phyloP scores from a whole-genome alignment of 2,113 vertebrate genomes.

The Todiramphus saurophagus region DNA sequence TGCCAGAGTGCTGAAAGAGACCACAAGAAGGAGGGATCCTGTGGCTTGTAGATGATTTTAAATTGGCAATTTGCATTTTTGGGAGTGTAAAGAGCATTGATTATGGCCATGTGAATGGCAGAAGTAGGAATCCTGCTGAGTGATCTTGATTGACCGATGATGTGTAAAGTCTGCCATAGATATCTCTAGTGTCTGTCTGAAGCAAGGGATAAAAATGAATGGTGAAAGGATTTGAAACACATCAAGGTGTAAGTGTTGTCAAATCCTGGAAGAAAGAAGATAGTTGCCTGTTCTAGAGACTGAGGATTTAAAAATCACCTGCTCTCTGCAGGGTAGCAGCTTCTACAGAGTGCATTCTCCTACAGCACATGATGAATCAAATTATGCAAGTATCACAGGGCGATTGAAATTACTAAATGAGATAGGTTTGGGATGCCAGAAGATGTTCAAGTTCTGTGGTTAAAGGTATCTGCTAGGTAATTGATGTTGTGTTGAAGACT shows the following conservation, averaged over 20 bases:
- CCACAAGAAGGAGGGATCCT: not conserved
- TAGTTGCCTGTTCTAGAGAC: not conserved
- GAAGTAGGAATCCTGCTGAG: not conserved
- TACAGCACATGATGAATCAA: not conserved
- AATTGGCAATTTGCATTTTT: conserved; percentile 1
- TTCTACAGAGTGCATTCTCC: not conserved
- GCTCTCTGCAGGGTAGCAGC: not conserved
- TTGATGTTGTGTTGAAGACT: not conserved
- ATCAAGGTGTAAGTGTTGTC: not conserved
- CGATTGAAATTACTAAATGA: not conserved
- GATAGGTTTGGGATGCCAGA: not conserved
- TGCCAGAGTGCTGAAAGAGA: conserved; percentile 10
- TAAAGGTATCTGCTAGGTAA: not conserved
- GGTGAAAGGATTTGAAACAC: not conserved
- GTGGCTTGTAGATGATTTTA: not conserved
- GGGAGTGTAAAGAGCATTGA: not conserved
- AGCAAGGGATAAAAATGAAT: not conserved
- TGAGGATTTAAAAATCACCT: not conserved
- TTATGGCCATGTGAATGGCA: not conserved
- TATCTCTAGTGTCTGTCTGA: not conserved
- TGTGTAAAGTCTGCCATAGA: not conserved
- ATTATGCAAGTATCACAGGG: not conserved
- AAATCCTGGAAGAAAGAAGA: not conserved
- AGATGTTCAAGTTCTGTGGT: not conserved
- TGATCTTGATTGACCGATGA: not conserved